A percentile compares a stretch with the other conserved stretches of the same genome.
Conservation (phyloP, 1,140 invertebrate species). For the Rhynchophorus ferrugineus region DNA sequence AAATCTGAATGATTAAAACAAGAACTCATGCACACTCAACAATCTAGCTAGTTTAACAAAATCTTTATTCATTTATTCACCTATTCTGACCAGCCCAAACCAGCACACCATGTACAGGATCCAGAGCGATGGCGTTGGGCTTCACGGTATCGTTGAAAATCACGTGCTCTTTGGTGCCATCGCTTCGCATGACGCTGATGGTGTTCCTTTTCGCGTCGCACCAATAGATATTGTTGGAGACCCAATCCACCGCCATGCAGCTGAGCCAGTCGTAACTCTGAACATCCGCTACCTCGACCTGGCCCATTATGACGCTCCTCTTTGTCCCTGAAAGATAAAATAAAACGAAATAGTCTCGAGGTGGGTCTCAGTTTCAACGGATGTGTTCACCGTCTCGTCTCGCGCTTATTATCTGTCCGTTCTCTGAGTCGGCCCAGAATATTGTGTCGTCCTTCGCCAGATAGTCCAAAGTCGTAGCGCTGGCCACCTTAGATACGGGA, state of each 20-base stretch:
- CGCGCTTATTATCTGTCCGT: constrained; percentile 65
- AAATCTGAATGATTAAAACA: too few relatives aligned
- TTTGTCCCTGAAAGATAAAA: constrained; percentile 7
- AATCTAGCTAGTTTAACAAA: too few relatives aligned
- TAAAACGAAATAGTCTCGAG: not conserved
- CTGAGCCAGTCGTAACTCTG: constrained; percentile 59
- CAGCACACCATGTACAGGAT: constrained; percentile 54
- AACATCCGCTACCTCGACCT: constrained; percentile 48
- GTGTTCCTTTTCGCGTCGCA: constrained; percentile 77
- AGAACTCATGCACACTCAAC: too few relatives aligned
- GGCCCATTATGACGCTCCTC: constrained; percentile 42
- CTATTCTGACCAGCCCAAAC: constrained; percentile 50
- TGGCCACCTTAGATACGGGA: constrained; percentile 63
- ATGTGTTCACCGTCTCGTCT: constrained; percentile 63
- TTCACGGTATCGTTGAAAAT: constrained; percentile 63
- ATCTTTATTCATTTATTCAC: not conserved
- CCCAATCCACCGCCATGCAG: constrained; percentile 79
- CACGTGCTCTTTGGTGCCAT: constrained; percentile 73
- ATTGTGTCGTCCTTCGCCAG: constrained; percentile 60
- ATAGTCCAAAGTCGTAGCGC: constrained; percentile 71
- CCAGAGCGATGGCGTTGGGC: constrained; percentile 56
- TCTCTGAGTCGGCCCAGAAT: constrained; percentile 75
- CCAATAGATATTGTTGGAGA: constrained; percentile 85
- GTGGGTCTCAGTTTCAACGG: not conserved
- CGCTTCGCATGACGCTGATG: constrained; percentile 75